Evolutionary conservation across 1,140 invertebrate species (phyloP).

Genomic region (Papilio xuthus): DNA sequence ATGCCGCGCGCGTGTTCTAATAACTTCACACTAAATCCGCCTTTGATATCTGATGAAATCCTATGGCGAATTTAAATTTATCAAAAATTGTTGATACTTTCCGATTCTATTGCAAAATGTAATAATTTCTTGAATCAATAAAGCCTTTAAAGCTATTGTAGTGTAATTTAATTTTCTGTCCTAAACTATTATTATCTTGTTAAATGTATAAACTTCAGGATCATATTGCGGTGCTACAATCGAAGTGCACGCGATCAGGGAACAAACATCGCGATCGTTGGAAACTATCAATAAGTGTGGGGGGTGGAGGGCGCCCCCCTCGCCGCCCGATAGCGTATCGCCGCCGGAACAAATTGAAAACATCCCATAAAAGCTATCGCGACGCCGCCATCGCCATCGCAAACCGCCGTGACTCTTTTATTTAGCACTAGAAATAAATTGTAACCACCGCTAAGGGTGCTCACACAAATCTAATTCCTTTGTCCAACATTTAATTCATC

Average conservation of each 20-base stretch:
- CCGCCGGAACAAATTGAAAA: conserved; percentile 73
- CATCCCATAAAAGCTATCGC: conserved; percentile 55
- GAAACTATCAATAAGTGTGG: conserved; percentile 49
- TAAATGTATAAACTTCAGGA: conserved; percentile 11
- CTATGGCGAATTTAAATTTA: not conserved
- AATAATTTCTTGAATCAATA: not conserved
- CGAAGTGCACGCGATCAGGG: not conserved
- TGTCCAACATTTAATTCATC: not conserved
- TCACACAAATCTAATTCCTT: conserved; percentile 17
- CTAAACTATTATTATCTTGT: not conserved
- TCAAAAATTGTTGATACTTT: no score
- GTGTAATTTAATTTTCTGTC: not conserved
- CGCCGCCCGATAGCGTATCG: conserved; percentile 36
- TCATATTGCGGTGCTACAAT: not conserved
- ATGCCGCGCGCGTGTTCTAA: not conserved
- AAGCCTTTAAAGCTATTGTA: not conserved
- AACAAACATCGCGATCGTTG: not conserved
- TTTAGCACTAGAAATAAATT: conserved; percentile 35
- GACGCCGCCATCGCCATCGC: conserved; percentile 45
- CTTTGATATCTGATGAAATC: not conserved
- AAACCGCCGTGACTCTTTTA: conserved; percentile 16
- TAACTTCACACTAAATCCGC: not conserved
- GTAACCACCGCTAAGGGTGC: not conserved
- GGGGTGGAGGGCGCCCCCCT: conserved; percentile 43
- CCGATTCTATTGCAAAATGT: no score